These are phyloP conservation scores for Aplysia californica DNA, from an alignment of 1,140 invertebrate genomes.

Conservation along the genomic window DNA sequence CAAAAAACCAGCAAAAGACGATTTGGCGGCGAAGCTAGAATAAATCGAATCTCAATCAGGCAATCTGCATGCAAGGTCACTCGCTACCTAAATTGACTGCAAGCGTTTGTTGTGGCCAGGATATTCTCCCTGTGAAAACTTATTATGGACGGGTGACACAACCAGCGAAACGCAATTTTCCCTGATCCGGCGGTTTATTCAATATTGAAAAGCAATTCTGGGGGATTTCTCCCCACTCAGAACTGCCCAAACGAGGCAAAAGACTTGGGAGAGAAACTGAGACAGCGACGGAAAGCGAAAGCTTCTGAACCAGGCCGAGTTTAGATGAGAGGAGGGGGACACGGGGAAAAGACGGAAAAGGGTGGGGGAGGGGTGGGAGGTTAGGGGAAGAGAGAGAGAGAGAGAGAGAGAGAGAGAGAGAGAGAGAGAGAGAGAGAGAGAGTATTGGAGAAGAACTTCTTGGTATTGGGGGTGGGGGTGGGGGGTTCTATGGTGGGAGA, in stretches of 20 bases:
- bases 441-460: not conserved
- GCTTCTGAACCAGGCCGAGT: not conserved
- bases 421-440: not conserved
- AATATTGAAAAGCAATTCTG: conserved; percentile 40
- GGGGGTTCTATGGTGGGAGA: not conserved
- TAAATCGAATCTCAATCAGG: conserved; percentile 21
- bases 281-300: not conserved
- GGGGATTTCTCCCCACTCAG: conserved; percentile 27
- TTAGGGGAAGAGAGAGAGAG: not conserved
- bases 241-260: no score
- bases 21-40: not conserved
- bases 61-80: conserved; percentile 40
- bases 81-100: conserved; percentile 35
- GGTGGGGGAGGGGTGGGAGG: not conserved
- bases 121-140: conserved; percentile 33
- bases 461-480: not conserved
- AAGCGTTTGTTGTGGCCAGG: conserved; percentile 33
- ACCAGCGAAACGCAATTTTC: conserved; percentile 39
- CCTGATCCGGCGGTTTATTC: conserved; percentile 39
- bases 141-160: conserved; percentile 38
- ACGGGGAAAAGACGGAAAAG: not conserved
- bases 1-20: no score
- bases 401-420: not conserved
- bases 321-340: not conserved
- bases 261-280: not conserved